Evolutionary conservation across 2,797 vertebrate genomes (phyloP), one percentile per base, ranked within the genome.

Genomic region (Pelochelys cantorii): DNA sequence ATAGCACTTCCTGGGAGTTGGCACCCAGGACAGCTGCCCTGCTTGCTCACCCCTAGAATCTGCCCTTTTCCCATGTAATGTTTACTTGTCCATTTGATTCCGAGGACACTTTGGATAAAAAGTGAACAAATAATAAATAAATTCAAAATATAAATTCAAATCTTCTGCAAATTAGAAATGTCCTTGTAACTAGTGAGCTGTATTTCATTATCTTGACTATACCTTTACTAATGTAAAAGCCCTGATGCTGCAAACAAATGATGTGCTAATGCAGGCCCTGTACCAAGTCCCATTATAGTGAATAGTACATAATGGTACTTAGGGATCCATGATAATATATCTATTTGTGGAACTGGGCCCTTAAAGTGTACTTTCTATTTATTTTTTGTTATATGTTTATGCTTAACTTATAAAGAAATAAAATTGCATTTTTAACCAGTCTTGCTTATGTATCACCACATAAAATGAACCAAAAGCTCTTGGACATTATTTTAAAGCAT

Each of bases 381-480:
- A 97, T 97, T 97, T 95, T 97, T 96, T 95, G 86, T 94, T 96
- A 91, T 95, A 97, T 93, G 90, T 92, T 91, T 91, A 54, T 93
- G 86, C 42, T 48, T 96, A 97, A 96, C 83, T 95, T 96, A 96
- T 89, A 93, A 96, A 74, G 95, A 97, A 48, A 96, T 95, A 93
- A 96, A 96, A 91, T 9, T 92, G 87, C 83, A 87, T 95, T 93
- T 97, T 97, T 97, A 93, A 95, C 95, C 37, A 97, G 87, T 94
- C 83, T 91, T 87, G 95, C 93, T 56, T 93, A 68, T 57, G 22
- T 88, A 94, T 93, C 96, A 75, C 71, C 93, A 98, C 98, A 98
- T 98, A 98, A 98, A 97, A 92, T 96, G 96, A 96, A 97, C 97
- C 96, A 97, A 97, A 97, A 94, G 87, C 96, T 96, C 95, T 96